Evolutionary conservation across 2,797 vertebrate genomes (phyloP), one percentile per base, ranked within the genome.

Genomic region (Esox masquinongy): DNA sequence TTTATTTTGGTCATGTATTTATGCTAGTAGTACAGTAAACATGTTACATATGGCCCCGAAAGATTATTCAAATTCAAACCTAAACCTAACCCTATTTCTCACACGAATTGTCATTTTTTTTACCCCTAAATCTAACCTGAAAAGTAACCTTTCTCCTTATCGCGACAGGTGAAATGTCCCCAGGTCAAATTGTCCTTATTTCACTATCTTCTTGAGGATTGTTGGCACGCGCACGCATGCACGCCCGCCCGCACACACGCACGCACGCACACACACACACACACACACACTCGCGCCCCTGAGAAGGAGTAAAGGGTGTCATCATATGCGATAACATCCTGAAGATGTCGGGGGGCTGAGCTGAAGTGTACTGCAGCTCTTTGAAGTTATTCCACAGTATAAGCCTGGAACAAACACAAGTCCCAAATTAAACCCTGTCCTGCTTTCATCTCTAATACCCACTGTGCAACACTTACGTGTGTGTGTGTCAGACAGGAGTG

Each of bases 371-470:
- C 82, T 79, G 88, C 79, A 81, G 75, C 82, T 64, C 90, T 94
- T 92, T 93, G 91, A 93, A 90, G 89, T 88, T 75, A 86, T 87
- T 92, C 87, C 92, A 89, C 90, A 86, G 88, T 84, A 86, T 84
- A 86, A 85, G 91, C 86, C 84, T 89, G 90, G 88, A 92, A 86
- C 90, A 90, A 92, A 92, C 86, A 86, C 84, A 88, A 87, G 90
- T 89, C 90, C 88, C 84, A 92, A 90, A 92, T 92, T 90, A 92
- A 90, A 88, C 77, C 84, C 85, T 84, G 84, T 79, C 78, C 87
- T 75, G 79, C 92, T 93, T 93, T 93, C 91, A 94, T 93, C 91
- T 91, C 70, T 76, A 84, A 85, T 85, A 86, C 80, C 88, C 83
- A 80, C 82, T 83, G 83, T 85, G 74, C 86, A 68, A 83, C 86